These are phyloP conservation scores for Steinernema khuongi DNA, from an alignment of 1,140 invertebrate genomes.

Conservation along the genomic window DNA sequence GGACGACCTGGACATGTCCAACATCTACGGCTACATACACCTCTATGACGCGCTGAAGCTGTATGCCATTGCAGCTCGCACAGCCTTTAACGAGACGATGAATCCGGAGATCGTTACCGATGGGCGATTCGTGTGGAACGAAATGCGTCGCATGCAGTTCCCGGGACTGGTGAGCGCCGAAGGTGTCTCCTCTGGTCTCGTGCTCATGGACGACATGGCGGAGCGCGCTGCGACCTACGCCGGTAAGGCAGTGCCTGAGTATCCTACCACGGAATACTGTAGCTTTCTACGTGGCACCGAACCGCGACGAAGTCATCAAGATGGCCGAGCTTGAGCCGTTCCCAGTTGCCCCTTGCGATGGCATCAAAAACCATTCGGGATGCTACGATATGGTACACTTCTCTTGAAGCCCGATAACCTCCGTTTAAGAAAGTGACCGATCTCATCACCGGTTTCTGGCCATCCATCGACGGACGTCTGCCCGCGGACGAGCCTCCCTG, in stretches of 20 bases:
- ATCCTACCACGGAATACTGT: not conserved
- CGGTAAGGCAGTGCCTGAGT: conserved; percentile 19
- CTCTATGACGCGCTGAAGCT: conserved; percentile 49
- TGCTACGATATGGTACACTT: conserved; percentile 50
- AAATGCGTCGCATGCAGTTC: conserved; percentile 46
- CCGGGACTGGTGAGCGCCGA: conserved; percentile 45
- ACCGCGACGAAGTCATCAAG: conserved; percentile 55
- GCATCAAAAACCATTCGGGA: conserved; percentile 46
- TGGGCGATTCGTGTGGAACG: conserved; percentile 46
- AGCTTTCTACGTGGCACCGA: conserved; percentile 54
- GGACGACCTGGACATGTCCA: conserved; percentile 39
- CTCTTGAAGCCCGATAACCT: conserved; percentile 3
- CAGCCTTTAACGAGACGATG: conserved; percentile 45
- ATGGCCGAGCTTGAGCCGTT: conserved; percentile 53
- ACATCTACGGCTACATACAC: conserved; percentile 51
- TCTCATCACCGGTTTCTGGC: conserved; percentile 56
- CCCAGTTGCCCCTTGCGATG: conserved; percentile 47
- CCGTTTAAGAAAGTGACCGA: conserved; percentile 43
- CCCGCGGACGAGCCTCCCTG: conserved; percentile 45
- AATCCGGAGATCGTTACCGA: conserved; percentile 35
- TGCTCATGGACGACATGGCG: conserved; percentile 51
- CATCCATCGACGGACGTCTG: conserved; percentile 45
- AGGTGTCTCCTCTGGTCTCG: conserved; percentile 44
- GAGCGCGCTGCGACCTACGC: conserved; percentile 50
- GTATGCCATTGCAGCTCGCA: conserved; percentile 44